Evolutionary conservation across 2,888 invertebrate genomes (phyloP), one percentile per base, ranked within the genome.

Genomic region (Dusona sp.): DNA sequence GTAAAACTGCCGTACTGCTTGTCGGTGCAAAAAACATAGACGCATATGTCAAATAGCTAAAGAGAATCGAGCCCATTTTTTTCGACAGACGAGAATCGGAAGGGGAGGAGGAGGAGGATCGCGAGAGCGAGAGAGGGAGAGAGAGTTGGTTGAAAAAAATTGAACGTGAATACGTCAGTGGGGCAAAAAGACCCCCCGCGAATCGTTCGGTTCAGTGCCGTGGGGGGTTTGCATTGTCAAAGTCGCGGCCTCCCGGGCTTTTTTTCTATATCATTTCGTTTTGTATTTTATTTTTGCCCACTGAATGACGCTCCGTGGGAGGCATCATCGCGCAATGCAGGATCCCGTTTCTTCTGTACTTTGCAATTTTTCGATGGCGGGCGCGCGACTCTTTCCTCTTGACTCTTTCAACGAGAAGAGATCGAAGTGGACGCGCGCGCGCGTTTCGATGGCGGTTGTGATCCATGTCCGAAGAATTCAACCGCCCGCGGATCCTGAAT

Each of bases 231-330:
- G 91, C 92, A 93, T 94, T 94, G 94, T 94, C 93, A 91, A 78
- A 90, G 90, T 89, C 90, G 90, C 90, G 90, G 88, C 88, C 89
- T 90, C 90, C 91, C 91, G 91, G 91, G 90, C 90, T 89, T 89
- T 85, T 82, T 70, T 74, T 75, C 48, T 80, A 29, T 80, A 22
- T 65, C 61, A 36, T 64, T 61, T 57, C 33, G 16, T 70, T 79
- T 79, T 88, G 88, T 86, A 75, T 65, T 54, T 75, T 65, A 68
- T 67, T 84, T 79, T 79, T 89, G 89, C 91, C 91, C 33, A 89
- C 89, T 93, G 91, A 93, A 93, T 93, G 89, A 83, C 90, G 88
- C 89, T 87, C 89, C 91, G 93, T 93, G 93, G 93, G 94, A 93
- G 93, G 93, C 92, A 93, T 92, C 92, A 91, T 92, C 93, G 91